Conservation (phyloP, 2,113 vertebrate species). For the Craseonycteris thonglongyai region DNA sequence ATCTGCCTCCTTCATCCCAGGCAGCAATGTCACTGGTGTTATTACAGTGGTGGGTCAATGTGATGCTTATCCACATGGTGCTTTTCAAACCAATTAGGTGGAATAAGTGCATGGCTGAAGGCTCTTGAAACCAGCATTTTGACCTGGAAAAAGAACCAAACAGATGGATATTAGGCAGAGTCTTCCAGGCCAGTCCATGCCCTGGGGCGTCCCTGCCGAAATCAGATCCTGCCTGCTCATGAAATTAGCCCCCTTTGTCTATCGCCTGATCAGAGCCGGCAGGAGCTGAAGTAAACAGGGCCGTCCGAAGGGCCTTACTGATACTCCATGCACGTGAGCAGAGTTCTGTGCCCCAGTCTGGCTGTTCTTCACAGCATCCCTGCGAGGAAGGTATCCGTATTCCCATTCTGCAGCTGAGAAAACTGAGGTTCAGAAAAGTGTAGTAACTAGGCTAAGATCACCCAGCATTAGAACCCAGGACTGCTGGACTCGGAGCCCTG, state of each 20-base stretch:
- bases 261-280: slow-evolving; percentile 11
- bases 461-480: not conserved
- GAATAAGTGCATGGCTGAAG: slow-evolving; percentile 57
- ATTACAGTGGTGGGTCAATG: slow-evolving; percentile 25
- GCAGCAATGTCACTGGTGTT: slow-evolving; percentile 51
- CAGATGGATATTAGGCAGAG: slow-evolving; percentile 17
- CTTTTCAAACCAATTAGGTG: slow-evolving; percentile 66
- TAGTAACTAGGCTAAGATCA: not conserved
- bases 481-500: not conserved
- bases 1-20: slow-evolving; percentile 14
- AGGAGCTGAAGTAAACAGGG: not conserved
- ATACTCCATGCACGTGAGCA: not conserved
- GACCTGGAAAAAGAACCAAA: slow-evolving; percentile 20
- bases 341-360: not conserved
- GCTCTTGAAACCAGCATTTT: slow-evolving; percentile 13
- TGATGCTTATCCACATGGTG: slow-evolving; percentile 42
- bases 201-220: not conserved
- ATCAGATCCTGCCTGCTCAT: slow-evolving; percentile 31
- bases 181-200: not conserved
- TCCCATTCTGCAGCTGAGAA: slow-evolving; percentile 1
- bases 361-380: not conserved
- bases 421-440: not conserved
- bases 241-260: not conserved
- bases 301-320: not conserved
- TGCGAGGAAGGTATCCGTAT: not conserved